Base-by-base conservation (phyloP, 2,888 invertebrate species). In the Eupithecia insigniata region DNA sequence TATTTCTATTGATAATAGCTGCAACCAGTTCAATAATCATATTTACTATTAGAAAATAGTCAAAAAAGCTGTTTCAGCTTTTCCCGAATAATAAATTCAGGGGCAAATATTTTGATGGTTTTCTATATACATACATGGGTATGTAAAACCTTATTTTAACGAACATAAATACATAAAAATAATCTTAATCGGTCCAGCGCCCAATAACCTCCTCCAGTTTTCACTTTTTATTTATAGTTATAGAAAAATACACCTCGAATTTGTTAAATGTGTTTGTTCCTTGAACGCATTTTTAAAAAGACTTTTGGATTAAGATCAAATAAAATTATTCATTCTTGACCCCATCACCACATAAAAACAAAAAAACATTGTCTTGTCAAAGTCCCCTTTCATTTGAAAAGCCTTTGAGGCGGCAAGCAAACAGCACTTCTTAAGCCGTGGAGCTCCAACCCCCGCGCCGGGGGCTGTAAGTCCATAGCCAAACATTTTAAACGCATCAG, bases 401-500 rank as follows among this genome's bases (percentile, higher is more conserved):
- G 70, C 64, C 62, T 66, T 69, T 79, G 75, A 74, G 62, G 73
- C 73, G 72, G 68, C 28, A 58, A 51, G 72, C 64, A 72, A 76
- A 74, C 67, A 73, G 71, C 70, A 74, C 73, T 71, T 76, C 70
- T 64, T 68, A 69, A 70, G 60, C 60, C 39, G 12, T 26, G 62
- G 62, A 55, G 34, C 22, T 26, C 4, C 62, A 4, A 12, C 34
- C 62, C 70, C 60, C 66, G 70, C 62, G 69, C 60, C 66, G 70
- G 64, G 76, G 55, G 64, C 43, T 32, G 67, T 60, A 66, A 80
- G 76, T 78, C 73, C 68, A 78, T 67, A 70, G 61, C 67, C 81
- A 84, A 86, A 85, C 81, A 85, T 82, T 82, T 81, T 83, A 85
- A 83, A 83, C 80, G 79, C 81, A 83, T 84, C 78, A 72, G 70